Evolutionary conservation across 2,113 vertebrate species (phyloP).

Genomic region (Pyxicephalus adspersus): DNA sequence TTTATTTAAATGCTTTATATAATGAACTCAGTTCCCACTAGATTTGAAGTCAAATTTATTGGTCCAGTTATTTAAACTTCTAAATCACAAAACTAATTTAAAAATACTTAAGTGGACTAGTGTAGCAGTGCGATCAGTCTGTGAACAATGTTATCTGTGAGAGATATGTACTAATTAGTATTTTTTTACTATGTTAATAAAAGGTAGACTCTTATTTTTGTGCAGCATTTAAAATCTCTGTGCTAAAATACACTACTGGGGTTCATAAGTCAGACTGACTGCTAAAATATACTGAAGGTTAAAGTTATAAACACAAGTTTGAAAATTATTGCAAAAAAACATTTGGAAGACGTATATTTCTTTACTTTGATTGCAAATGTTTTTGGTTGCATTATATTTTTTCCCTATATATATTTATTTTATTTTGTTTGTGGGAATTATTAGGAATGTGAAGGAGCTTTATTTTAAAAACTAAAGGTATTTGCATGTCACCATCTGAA

Average conservation of each 20-base stretch:
- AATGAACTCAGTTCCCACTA: slow-evolving; percentile 76
- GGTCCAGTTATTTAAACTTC: slow-evolving; percentile 80
- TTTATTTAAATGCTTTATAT: slow-evolving; percentile 69
- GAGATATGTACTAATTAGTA: slow-evolving; percentile 68
- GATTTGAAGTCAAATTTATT: slow-evolving; percentile 74
- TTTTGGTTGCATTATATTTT: slow-evolving; percentile 5
- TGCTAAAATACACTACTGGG: slow-evolving; percentile 32
- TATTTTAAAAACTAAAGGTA: too few relatives aligned
- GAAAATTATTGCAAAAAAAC: background rate
- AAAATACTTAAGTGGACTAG: slow-evolving; percentile 76
- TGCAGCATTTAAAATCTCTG: slow-evolving; percentile 18
- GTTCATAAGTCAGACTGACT: slow-evolving; percentile 28
- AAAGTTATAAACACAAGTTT: slow-evolving; percentile 53
- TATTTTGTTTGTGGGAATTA: slow-evolving; percentile 10
- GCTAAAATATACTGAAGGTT: slow-evolving; percentile 33
- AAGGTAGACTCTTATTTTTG: slow-evolving; percentile 25
- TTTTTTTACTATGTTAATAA: slow-evolving; percentile 60
- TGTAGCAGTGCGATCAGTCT: slow-evolving; percentile 72
- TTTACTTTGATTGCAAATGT: background rate
- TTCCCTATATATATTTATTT: slow-evolving; percentile 21
- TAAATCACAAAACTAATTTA: slow-evolving; percentile 82
- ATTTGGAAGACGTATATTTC: too few relatives aligned
- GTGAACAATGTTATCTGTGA: slow-evolving; percentile 65
- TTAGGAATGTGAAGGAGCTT: slow-evolving; percentile 9
- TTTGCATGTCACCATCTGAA: too few relatives aligned